These are phyloP conservation scores for Typhlichthys subterraneus DNA, from an alignment of 2,797 vertebrate species.

Conservation along the genomic window DNA sequence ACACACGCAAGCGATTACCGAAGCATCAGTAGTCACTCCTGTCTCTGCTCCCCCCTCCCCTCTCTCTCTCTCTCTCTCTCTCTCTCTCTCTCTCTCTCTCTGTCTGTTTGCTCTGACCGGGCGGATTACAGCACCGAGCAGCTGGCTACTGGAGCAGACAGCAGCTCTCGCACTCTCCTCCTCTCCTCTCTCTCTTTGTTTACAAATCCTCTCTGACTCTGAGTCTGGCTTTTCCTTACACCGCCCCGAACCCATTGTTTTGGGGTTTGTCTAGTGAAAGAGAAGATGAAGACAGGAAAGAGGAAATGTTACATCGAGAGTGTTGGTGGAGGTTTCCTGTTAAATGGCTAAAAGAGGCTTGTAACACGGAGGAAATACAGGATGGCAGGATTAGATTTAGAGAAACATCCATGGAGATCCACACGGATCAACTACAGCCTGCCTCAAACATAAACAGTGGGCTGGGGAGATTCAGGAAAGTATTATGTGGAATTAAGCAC, in stretches of 20 bases:
- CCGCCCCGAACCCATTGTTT: slow-evolving; percentile 28
- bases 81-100: slow-evolving; percentile 28
- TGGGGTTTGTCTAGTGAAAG: slow-evolving; percentile 52
- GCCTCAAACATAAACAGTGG: too few species aligned
- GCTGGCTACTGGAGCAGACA: slow-evolving; percentile 70
- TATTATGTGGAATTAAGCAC: too few species aligned
- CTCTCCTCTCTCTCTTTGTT: slow-evolving; percentile 19
- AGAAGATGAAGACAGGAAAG: slow-evolving; percentile 8
- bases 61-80: slow-evolving; percentile 6
- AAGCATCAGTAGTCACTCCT: slow-evolving; percentile 73
- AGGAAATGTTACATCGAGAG: slow-evolving; percentile 10
- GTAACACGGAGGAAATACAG: too few species aligned
- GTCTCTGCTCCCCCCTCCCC: slow-evolving; percentile 18
- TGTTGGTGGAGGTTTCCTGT: slow-evolving; percentile 27
- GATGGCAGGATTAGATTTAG: too few species aligned
- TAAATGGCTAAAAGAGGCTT: slow-evolving; percentile 18
- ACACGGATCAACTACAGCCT: too few species aligned
- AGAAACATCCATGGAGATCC: too few species aligned
- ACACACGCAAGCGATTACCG: slow-evolving; percentile 62
- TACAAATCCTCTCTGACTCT: slow-evolving; percentile 1
- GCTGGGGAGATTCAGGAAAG: too few species aligned
- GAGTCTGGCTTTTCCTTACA: slow-evolving; percentile 34
- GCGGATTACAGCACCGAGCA: slow-evolving; percentile 64
- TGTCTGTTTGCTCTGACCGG: slow-evolving; percentile 2
- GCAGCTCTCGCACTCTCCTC: slow-evolving; percentile 24